Conservation (phyloP, 2,797 vertebrate species). For the Dendrocincla tyrannina region DNA sequence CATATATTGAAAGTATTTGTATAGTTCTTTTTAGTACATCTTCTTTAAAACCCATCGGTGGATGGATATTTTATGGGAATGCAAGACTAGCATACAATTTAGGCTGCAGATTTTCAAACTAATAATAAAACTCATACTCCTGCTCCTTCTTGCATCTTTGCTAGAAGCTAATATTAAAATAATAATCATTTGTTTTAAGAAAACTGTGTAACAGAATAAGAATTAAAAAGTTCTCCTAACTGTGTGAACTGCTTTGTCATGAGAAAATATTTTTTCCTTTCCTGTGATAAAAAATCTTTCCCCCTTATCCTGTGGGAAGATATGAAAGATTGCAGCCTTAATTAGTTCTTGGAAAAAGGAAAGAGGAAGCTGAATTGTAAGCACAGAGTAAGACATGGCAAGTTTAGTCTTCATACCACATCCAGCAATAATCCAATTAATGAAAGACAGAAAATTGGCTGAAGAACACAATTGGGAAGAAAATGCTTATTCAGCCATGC, state of each 20-base stretch:
- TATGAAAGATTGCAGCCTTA: background rate
- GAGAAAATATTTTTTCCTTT: background rate
- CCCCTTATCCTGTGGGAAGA: background rate
- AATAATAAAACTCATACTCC: background rate
- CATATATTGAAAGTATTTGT: background rate
- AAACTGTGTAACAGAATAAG: background rate
- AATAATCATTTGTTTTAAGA: background rate
- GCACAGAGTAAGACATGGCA: background rate
- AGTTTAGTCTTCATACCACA: background rate
- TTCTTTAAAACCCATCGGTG: background rate
- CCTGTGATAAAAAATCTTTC: background rate
- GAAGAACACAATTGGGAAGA: background rate
- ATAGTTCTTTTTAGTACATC: background rate
- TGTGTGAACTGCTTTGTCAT: background rate
- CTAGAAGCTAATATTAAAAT: background rate
- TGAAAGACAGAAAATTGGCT: slow-evolving; percentile 14
- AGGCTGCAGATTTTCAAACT: background rate
- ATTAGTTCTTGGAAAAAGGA: background rate
- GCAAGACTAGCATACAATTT: background rate
- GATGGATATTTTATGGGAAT: background rate
- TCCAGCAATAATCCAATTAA: background rate
- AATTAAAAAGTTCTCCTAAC: background rate
- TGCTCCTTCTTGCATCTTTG: background rate
- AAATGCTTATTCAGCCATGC: background rate
- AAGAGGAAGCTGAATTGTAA: background rate